Conservation (phyloP, 2,113 vertebrate genomes). For the Prunella fulvescens region DNA sequence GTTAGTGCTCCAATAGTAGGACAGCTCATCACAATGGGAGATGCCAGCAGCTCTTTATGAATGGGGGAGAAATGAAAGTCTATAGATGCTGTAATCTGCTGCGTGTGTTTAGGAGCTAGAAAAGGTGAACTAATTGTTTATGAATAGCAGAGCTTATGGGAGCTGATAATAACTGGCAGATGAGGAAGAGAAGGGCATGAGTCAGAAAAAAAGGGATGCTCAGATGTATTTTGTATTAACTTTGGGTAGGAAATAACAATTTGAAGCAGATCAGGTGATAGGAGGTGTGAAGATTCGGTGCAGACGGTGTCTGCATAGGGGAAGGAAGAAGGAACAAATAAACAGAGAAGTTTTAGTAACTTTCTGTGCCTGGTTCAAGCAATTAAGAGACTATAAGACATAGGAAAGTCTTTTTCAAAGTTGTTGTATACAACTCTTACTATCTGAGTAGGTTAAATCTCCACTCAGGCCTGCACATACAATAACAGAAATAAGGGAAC, state of each 20-base stretch:
- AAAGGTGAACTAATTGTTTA: not conserved
- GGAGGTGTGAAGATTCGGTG: not conserved
- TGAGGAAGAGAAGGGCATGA: not conserved
- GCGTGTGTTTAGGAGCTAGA: not conserved
- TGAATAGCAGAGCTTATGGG: not conserved
- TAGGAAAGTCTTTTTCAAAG: not conserved
- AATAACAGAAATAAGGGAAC: not conserved
- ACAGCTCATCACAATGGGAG: not conserved
- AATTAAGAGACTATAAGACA: not conserved
- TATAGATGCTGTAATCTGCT: not conserved
- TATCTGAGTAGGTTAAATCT: not conserved
- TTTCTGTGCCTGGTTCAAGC: not conserved
- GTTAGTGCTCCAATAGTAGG: not conserved
- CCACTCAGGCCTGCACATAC: not conserved
- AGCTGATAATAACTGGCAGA: not conserved
- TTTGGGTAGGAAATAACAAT: not conserved
- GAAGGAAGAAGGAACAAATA: not conserved
- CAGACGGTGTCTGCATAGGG: not conserved
- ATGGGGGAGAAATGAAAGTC: not conserved
- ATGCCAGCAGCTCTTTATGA: not conserved
- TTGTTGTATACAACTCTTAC: not conserved
- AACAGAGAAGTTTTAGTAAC: not conserved
- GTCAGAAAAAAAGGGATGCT: not conserved
- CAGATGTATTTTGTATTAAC: not conserved
- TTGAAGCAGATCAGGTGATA: not conserved